Percentiles rank a stretch among this genome's conserved stretches.
phyloP scores from a whole-genome alignment of 2,888 invertebrate genomes.

The Prosapia bicincta region DNA sequence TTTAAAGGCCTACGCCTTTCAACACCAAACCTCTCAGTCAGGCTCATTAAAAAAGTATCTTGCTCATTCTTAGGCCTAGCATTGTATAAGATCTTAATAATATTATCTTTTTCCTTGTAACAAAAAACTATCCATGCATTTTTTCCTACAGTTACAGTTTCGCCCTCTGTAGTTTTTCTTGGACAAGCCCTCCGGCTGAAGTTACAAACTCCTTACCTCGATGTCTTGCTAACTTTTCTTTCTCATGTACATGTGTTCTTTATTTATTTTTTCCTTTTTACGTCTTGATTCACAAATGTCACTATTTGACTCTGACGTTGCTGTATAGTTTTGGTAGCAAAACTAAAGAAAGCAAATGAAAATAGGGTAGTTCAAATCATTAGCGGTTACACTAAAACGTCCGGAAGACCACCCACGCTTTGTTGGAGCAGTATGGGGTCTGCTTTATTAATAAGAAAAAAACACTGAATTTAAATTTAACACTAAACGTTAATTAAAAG shows the following conservation, averaged over 20 bases:
- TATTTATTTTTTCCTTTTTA: background rate
- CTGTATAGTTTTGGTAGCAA: no score
- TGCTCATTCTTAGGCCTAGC: slow-evolving; percentile 7
- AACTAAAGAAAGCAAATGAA: no score
- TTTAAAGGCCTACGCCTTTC: background rate
- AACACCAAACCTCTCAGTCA: background rate
- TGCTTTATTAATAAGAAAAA: no score
- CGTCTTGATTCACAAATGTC: background rate
- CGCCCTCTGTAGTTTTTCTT: background rate
- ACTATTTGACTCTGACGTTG: background rate
- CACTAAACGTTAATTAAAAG: no score
- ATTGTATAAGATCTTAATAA: slow-evolving; percentile 1
- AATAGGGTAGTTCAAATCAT: no score
- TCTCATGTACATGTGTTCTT: background rate
- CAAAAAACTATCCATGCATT: background rate
- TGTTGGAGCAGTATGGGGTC: no score
- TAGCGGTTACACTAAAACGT: no score
- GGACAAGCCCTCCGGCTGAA: background rate
- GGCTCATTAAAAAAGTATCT: slow-evolving; percentile 7
- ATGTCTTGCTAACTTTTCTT: no score
- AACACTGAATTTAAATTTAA: no score
- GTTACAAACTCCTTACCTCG: background rate
- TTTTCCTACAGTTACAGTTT: background rate
- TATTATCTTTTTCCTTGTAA: background rate
- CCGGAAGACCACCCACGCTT: no score